Evolutionary conservation across 23 tunicate species (phyloP).

Genomic region (Corella eumyota): DNA sequence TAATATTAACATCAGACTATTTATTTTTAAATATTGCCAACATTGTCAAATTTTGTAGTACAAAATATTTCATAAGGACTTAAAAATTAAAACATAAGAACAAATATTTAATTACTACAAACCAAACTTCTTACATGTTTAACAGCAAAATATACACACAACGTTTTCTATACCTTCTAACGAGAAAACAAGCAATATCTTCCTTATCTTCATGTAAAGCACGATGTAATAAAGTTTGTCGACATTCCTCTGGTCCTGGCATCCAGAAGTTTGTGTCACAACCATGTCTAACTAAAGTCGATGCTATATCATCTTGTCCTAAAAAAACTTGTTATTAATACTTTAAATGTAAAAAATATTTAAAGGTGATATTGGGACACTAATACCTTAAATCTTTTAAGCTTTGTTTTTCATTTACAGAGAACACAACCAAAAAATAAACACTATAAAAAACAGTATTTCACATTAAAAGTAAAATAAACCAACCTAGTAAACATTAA

Average conservation of each 20-base stretch:
- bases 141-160: too few relatives aligned
- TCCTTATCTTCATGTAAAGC: constrained; percentile 28
- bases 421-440: too few relatives aligned
- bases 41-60: neutral
- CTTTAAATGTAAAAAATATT: neutral
- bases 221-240: constrained; percentile 31
- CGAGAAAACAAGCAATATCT: constrained; percentile 29
- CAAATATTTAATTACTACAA: too few relatives aligned
- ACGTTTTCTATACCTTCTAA: too few relatives aligned
- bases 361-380: neutral
- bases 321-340: neutral
- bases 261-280: constrained; percentile 40
- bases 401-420: too few relatives aligned
- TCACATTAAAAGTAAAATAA: neutral
- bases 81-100: too few relatives aligned
- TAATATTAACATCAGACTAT: neutral
- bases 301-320: constrained; percentile 56
- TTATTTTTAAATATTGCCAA: neutral
- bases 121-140: too few relatives aligned
- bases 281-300: constrained; percentile 39
- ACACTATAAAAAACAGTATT: neutral
- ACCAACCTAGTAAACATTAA: neutral
- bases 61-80: too few relatives aligned
- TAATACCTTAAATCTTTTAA: too few relatives aligned
- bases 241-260: constrained; percentile 35